Conservation (phyloP, 2,888 invertebrate genomes). For the Nemotelus nigrinus region DNA sequence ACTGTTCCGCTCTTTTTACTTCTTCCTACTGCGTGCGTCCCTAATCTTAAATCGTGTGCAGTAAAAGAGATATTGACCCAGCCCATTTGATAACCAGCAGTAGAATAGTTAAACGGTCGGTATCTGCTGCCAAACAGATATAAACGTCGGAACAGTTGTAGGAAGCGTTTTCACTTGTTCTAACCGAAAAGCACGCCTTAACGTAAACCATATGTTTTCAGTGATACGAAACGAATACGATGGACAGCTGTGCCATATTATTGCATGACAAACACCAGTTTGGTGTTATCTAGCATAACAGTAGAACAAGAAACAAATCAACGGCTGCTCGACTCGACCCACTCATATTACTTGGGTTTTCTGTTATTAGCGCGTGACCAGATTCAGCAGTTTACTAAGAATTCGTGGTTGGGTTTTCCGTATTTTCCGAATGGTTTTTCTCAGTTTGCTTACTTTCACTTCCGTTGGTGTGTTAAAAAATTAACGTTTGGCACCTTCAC, state of each 20-base stretch:
- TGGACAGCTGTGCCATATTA: slow-evolving; percentile 10
- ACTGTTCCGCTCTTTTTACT: no score
- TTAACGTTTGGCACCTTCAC: slow-evolving; percentile 14
- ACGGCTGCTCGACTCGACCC: no score
- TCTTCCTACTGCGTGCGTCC: no score
- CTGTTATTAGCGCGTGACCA: no score
- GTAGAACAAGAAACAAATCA: background rate
- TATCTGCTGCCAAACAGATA: no score
- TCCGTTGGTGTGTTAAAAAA: background rate
- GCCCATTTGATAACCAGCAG: no score
- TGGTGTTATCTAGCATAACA: slow-evolving; percentile 7
- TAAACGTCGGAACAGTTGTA: background rate
- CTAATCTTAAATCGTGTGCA: no score
- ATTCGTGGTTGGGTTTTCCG: no score
- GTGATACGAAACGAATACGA: background rate
- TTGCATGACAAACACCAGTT: slow-evolving; percentile 27
- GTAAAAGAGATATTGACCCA: no score
- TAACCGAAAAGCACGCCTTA: slow-evolving; percentile 9
- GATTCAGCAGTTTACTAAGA: no score
- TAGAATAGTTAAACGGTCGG: no score
- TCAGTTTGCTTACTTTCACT: background rate
- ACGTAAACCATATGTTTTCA: slow-evolving; percentile 32
- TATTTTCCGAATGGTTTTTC: background rate
- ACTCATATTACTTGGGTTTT: no score
- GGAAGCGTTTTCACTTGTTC: slow-evolving; percentile 23